These are phyloP conservation scores for Columba livia DNA, from an alignment of 2,113 vertebrate genomes.

Conservation along the genomic window DNA sequence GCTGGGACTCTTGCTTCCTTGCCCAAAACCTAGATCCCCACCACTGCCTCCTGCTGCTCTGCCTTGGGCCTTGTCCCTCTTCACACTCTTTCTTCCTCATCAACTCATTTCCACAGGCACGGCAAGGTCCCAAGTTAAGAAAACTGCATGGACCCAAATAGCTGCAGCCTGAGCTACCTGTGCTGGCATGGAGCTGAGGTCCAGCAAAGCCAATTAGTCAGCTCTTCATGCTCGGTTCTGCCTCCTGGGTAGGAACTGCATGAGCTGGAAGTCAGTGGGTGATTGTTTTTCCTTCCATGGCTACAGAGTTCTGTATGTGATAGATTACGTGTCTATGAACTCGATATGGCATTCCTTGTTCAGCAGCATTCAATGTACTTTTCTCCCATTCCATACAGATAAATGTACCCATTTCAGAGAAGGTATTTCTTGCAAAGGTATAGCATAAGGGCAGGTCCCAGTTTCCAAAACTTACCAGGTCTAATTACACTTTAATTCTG, in stretches of 20 bases:
- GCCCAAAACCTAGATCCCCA: not conserved
- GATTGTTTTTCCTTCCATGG: not conserved
- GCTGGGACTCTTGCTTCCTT: not conserved
- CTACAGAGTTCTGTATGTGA: not conserved
- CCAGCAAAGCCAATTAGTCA: not conserved
- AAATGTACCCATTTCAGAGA: not conserved
- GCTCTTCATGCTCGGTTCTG: not conserved
- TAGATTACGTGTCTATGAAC: not conserved
- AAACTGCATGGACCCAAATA: not conserved
- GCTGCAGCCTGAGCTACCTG: not conserved
- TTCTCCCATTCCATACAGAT: not conserved
- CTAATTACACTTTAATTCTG: not conserved
- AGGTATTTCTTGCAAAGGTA: not conserved
- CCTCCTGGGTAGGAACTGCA: not conserved
- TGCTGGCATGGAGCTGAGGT: not conserved
- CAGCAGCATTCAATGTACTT: not conserved
- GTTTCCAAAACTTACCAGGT: not conserved
- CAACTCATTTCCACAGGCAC: not conserved
- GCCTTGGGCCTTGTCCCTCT: not conserved
- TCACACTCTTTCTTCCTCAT: not conserved
- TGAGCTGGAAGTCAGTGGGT: not conserved
- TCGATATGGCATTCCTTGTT: not conserved
- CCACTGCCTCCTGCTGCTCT: not conserved
- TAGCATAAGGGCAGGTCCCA: not conserved
- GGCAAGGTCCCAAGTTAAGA: not conserved